Base-by-base conservation (phyloP, 2,888 invertebrate species). In the Agrochola macilenta region DNA sequence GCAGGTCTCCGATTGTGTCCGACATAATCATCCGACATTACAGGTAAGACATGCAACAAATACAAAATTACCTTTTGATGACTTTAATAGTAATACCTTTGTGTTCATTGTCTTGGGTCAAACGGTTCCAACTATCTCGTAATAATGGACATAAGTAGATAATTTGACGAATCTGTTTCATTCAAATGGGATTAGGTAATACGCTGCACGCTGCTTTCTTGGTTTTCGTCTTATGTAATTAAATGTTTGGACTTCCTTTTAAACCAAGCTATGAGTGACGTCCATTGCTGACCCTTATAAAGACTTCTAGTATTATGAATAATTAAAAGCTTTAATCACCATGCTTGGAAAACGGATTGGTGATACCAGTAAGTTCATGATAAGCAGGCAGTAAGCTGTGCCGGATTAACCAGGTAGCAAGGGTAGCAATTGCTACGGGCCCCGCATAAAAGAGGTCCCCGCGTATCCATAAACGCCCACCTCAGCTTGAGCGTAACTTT, bases 1-100 rank as follows among this genome's bases (percentile, higher is more conserved):
- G 85, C 74, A 70, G 88, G 7, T 52, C 49, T 7, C 74, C 81
- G 0, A 46, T 60, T 14, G 52, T 74, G 11, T 64, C 75, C 5
- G 85, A 89, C 63, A 85, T 89, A 71, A 87, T 89, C 17, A 78
- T 88, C 3, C 76, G 88, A 4, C 74, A 88, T 83, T 88, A 89
- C 76, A 74, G 58, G 88, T 88, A 82, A 65, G 84, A 71, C 60
- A 75, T 78, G 76, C 65, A 58, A 69, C 30, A 26, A 79, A 70
- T 77, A 63, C 63, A 66, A 88, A 43, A 87, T 68, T 76, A 69
- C 69, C 57, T 73, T 73, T 71, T 88, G 76, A 87, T 87, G 69
- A 79, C 74, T 39, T 14, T 74, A 69, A 79, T 71, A 60, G 35
- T 7, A 17, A 17, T 8, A 8, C 9, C 30, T 58, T 23, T 71